Evolutionary conservation across 2,797 vertebrate genomes (phyloP), one percentile per base, ranked within the genome.

Genomic region (Crocodylus rhombifer): DNA sequence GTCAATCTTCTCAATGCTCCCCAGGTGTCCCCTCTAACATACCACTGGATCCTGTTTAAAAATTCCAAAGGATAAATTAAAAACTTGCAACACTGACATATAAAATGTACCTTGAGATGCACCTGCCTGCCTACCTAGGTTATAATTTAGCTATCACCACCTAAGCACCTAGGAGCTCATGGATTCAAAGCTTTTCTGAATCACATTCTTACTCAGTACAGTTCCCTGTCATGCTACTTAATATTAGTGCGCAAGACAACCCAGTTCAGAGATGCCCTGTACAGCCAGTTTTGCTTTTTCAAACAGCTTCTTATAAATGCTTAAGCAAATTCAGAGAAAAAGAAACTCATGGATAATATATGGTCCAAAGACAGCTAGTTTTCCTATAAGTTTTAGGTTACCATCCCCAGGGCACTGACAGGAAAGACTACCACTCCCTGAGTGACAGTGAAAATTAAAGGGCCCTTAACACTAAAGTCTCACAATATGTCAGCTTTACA

Each of bases 221-320:
- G 14, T 28, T 4, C 62, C 20, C 12, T 1, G 4, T 10, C 14
- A 3, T 61, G 17, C 60, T 55, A 1, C 1, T 20, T 1, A 33
- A 3, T 18, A 71, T 86, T 10, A 80, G 55, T 1, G 4, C 3
- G 20, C 76, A 63, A 64, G 56, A 55, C 71, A 71, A 16, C 3
- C 6, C 91, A 85, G n/a, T 7, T 51, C 33, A 73, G 36, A 86
- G 16, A 7, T 74, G 56, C 57, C 77, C 42, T 57, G 64, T 28
- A 93, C 58, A 60, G 28, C 36, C 84, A 42, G 20, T 42, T 9
- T 42, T 5, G 26, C 61, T 77, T 33, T 73, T 25, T 42, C 42
- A 21, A 21, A 51, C n/a, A 4, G n/a, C 65, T 60, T 33, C 67
- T 84, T 64, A 57, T 9, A 12, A 4, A 51, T 1, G 71, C 4